Base-by-base conservation (phyloP, 2,888 invertebrate genomes). In the Doris montereyensis region DNA sequence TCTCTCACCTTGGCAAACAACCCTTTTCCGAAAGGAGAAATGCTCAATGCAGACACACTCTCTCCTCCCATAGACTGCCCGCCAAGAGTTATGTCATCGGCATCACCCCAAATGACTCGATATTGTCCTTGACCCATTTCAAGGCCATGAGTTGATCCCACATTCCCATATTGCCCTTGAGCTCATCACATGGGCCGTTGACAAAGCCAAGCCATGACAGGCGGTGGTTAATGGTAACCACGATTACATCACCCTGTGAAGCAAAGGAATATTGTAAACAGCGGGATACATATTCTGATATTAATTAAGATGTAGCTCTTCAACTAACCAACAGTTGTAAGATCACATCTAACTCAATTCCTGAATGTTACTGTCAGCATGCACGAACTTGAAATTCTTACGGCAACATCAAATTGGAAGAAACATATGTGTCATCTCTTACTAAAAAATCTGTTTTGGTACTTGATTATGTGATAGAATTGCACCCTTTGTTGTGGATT, bases 41-140 rank as follows among this genome's bases (percentile, higher is more conserved):
- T 77, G 35, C 71, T 77, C 35, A 57, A 17, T 26, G 71, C 77
- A 17, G 77, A 77, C 17, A 77, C 71, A 71, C 77, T 77, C 58
- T 77, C 77, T 1, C 77, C 71, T 24, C 77, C 77, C 77, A 77
- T 77, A 32, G 77, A 77, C n/a, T 77, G 65, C 41, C 77, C 77
- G 17, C 71, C 77, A 60, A 77, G 8, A n/a, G 77, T 77, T 13
- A 77, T 77, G 32, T 77, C 77, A 35, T 77, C 71, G 26, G 77
- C 35, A 24, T 77, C 77, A 2, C 77, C 77, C 77, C 77, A 60
- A 77, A 77, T 8, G 62, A 70, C 21, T 17, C 24, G 13, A 77
- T 77, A 52, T 77, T 77, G 60, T 71, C 71, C 57, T 71, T 77
- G 41, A 77, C 71, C 77, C 77, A 77, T n/a, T 60, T 21, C 35